phyloP scores from a whole-genome alignment of 2,888 invertebrate genomes.

The Dryobotodes eremita region DNA sequence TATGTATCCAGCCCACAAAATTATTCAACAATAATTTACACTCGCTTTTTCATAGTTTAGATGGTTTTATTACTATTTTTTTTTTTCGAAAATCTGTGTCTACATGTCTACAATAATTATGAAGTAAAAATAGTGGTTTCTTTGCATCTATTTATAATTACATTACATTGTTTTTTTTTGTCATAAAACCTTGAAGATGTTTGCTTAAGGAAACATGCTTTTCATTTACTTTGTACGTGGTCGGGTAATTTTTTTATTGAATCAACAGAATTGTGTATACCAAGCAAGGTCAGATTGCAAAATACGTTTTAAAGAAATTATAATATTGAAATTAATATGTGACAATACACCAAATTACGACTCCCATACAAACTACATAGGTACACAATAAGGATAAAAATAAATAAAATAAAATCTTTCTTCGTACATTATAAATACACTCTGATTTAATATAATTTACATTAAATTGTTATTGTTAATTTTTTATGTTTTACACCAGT shows the following conservation, averaged over 20 bases:
- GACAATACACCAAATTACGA: slow-evolving; percentile 51
- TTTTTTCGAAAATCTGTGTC: slow-evolving; percentile 33
- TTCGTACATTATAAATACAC: slow-evolving; percentile 83
- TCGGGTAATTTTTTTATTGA: slow-evolving; percentile 6
- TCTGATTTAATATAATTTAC: slow-evolving; percentile 74
- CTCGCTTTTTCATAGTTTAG: slow-evolving; percentile 40
- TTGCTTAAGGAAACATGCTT: neutral
- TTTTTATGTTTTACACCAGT: slow-evolving; percentile 54
- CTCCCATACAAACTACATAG: slow-evolving; percentile 64
- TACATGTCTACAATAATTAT: slow-evolving; percentile 33
- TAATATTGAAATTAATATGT: slow-evolving; percentile 45
- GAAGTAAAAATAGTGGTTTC: slow-evolving; percentile 1
- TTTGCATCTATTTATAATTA: neutral
- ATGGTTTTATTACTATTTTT: slow-evolving; percentile 28
- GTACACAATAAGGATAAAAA: slow-evolving; percentile 77
- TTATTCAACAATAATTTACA: slow-evolving; percentile 65
- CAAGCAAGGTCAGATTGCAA: slow-evolving; percentile 51
- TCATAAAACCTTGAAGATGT: slow-evolving; percentile 13
- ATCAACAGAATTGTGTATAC: slow-evolving; percentile 35
- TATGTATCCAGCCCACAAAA: slow-evolving; percentile 76
- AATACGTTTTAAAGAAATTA: slow-evolving; percentile 35
- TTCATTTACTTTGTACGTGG: neutral
- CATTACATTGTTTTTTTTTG: slow-evolving; percentile 4
- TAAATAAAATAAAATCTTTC: slow-evolving; percentile 80
- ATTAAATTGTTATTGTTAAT: slow-evolving; percentile 56